Evolutionary conservation across 2,113 vertebrate genomes (phyloP).

Genomic region (Colius striatus): DNA sequence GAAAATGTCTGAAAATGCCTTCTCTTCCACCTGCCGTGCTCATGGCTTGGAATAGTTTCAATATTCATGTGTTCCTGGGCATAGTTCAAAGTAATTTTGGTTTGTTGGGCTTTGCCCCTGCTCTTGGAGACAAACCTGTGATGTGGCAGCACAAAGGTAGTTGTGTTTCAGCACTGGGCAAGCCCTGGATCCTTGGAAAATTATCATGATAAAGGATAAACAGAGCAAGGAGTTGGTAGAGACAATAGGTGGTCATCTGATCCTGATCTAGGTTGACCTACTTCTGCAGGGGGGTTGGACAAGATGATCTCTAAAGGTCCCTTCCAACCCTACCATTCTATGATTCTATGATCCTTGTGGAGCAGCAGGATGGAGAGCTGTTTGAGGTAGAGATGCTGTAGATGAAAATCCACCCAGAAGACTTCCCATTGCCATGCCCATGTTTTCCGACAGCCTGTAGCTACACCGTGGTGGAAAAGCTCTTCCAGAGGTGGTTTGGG

Average conservation of each 20-base stretch:
- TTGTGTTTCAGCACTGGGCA: not conserved
- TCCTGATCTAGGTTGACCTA: too few species aligned
- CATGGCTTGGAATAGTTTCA: not conserved
- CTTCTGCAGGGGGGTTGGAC: too few species aligned
- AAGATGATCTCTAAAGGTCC: too few species aligned
- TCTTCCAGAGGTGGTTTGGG: not conserved
- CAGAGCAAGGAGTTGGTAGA: not conserved
- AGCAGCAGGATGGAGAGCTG: not conserved
- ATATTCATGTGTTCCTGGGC: rapidly evolving
- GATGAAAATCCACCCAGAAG: not conserved
- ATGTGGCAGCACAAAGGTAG: not conserved
- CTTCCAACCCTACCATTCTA: too few species aligned
- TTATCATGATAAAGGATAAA: rapidly evolving
- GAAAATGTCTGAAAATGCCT: not conserved
- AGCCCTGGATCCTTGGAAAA: not conserved
- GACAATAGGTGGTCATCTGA: not conserved
- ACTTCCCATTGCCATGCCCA: not conserved
- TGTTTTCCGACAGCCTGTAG: not conserved
- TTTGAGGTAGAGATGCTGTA: rapidly evolving
- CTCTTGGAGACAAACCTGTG: not conserved
- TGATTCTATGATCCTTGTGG: not conserved
- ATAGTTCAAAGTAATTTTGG: not conserved
- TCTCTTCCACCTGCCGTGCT: not conserved
- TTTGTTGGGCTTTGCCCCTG: not conserved
- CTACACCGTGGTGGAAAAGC: not conserved